A percentile compares a stretch with the other conserved stretches of the same genome.
phyloP scores from a whole-genome alignment of 1,140 invertebrate genomes.

The Druon quercuslanigerum region DNA sequence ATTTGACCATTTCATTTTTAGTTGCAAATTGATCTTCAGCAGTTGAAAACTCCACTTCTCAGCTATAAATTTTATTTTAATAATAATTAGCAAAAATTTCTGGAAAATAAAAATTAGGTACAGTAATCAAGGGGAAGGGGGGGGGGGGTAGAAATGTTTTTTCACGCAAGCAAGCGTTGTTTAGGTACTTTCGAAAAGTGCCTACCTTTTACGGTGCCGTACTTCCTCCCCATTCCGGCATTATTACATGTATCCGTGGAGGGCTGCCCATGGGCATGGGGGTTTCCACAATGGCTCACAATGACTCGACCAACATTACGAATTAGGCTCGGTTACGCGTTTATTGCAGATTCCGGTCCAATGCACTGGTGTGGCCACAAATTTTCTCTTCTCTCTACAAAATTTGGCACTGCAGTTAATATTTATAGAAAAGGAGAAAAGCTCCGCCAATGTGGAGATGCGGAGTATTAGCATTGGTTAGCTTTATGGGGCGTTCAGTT shows the following conservation, averaged over 20 bases:
- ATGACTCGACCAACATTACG: constrained; percentile 71
- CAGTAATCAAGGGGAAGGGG: no score
- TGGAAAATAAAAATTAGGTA: no score
- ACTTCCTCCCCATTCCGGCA: constrained; percentile 64
- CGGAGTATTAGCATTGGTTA: constrained; percentile 77
- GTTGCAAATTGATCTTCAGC: no score
- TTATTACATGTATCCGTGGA: constrained; percentile 44
- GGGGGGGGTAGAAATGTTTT: no score
- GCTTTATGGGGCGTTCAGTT: constrained; percentile 76
- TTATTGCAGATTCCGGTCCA: constrained; percentile 72
- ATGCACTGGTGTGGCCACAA: constrained; percentile 57
- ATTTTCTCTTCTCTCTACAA: constrained; percentile 50
- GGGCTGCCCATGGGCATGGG: constrained; percentile 35
- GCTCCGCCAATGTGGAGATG: constrained; percentile 70
- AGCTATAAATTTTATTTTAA: no score
- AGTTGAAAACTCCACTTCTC: no score
- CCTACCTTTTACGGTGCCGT: constrained; percentile 56
- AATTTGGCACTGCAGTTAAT: constrained; percentile 46
- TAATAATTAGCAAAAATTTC: no score
- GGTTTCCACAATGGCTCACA: constrained; percentile 64
- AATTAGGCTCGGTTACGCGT: constrained; percentile 76
- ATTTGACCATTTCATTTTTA: no score
- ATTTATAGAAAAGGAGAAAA: constrained; percentile 48
- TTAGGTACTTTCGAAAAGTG: constrained; percentile 40
- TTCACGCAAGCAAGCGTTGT: not conserved